phyloP scores from a whole-genome alignment of 2,888 invertebrate genomes.

The Amphipoea oculea region DNA sequence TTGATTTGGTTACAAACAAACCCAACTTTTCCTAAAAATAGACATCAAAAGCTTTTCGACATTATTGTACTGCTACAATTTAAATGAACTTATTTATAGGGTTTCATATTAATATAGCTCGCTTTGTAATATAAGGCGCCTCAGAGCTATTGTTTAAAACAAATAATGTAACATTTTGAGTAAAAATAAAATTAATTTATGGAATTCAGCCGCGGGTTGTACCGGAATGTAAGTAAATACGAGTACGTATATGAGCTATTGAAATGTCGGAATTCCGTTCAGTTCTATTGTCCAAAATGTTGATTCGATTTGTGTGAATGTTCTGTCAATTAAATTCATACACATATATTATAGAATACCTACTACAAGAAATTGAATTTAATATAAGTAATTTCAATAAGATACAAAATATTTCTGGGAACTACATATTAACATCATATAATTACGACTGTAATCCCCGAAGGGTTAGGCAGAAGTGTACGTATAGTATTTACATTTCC shows the following conservation, averaged over 20 bases:
- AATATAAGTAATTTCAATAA: background rate
- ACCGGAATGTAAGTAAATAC: background rate
- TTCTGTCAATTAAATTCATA: background rate
- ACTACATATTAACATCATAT: background rate
- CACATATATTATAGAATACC: too few relatives aligned
- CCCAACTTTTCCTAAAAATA: background rate
- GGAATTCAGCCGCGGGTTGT: background rate
- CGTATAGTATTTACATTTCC: too few relatives aligned
- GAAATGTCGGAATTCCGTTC: background rate
- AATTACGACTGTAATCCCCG: background rate
- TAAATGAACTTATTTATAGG: background rate
- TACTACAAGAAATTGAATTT: background rate
- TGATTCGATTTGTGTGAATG: background rate
- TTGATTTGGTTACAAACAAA: background rate
- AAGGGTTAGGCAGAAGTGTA: background rate
- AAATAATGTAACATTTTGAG: background rate
- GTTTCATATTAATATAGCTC: background rate
- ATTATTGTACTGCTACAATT: background rate
- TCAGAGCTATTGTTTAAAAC: background rate
- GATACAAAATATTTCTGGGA: background rate
- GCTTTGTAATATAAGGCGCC: background rate
- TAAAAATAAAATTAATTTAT: background rate
- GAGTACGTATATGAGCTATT: background rate
- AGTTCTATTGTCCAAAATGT: background rate
- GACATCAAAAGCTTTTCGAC: background rate